Evolutionary conservation across 2,888 invertebrate genomes (phyloP).

Genomic region (Heliconius charithonia): DNA sequence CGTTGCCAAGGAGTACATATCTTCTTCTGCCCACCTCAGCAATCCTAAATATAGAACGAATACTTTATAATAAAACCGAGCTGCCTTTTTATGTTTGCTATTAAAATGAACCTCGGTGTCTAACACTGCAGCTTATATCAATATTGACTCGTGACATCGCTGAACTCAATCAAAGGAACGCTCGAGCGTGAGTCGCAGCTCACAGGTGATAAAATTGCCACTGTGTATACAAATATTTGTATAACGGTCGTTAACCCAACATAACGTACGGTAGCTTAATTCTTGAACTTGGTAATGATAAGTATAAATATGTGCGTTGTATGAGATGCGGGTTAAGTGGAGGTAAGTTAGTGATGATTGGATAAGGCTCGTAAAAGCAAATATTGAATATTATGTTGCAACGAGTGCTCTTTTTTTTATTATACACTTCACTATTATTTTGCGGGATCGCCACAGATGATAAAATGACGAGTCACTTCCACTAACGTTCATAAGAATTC

Average conservation of each 20-base stretch:
- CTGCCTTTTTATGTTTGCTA: neutral
- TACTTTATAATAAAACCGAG: neutral
- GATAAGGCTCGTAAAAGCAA: neutral
- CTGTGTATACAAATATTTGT: slow-evolving; percentile 63
- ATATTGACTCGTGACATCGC: slow-evolving; percentile 42
- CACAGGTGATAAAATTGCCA: slow-evolving; percentile 70
- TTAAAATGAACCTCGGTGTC: neutral
- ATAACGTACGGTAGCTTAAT: slow-evolving; percentile 29
- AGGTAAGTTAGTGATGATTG: neutral
- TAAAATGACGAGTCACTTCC: neutral
- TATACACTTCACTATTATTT: neutral
- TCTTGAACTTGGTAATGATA: slow-evolving; percentile 27
- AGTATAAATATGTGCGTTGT: slow-evolving; percentile 20
- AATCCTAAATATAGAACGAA: neutral
- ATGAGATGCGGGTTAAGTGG: slow-evolving; percentile 10
- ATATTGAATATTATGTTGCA: neutral
- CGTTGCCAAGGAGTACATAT: too few relatives aligned
- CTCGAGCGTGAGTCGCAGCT: slow-evolving; percentile 55
- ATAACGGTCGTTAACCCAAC: slow-evolving; percentile 58
- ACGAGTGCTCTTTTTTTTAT: neutral
- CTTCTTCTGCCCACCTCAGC: too few relatives aligned
- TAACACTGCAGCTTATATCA: slow-evolving; percentile 24
- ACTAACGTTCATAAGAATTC: too few relatives aligned
- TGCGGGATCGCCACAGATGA: neutral
- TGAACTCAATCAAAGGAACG: slow-evolving; percentile 37